phyloP scores from a whole-genome alignment of 1,140 invertebrate genomes.

The Orius insidiosus region DNA sequence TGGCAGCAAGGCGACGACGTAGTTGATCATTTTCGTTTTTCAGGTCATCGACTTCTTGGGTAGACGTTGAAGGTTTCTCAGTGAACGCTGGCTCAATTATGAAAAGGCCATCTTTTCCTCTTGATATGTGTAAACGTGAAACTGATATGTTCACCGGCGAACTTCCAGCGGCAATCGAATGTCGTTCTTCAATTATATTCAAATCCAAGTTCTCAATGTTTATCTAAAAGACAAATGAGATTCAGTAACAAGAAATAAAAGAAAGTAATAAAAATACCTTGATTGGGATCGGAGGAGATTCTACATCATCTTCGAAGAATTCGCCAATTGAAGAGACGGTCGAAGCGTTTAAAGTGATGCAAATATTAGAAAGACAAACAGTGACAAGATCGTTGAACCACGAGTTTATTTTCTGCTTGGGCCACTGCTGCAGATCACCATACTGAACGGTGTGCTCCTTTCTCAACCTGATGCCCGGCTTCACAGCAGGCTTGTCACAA shows the following conservation, averaged over 20 bases:
- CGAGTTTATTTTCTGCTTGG: slow-evolving; percentile 7
- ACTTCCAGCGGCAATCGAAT: slow-evolving; percentile 59
- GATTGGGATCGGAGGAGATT: slow-evolving; percentile 57
- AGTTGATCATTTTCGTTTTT: slow-evolving; percentile 46
- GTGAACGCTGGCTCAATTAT: slow-evolving; percentile 39
- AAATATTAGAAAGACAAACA: slow-evolving; percentile 44
- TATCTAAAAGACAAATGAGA: slow-evolving; percentile 29
- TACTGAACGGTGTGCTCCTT: slow-evolving; percentile 23
- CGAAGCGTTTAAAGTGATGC: slow-evolving; percentile 58
- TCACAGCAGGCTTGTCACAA: slow-evolving; percentile 24
- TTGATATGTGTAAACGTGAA: slow-evolving; percentile 42
- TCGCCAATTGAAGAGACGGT: slow-evolving; percentile 59
- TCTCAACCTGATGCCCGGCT: slow-evolving; percentile 10
- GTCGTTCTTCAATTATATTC: slow-evolving; percentile 60
- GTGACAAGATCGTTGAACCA: slow-evolving; percentile 36
- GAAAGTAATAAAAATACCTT: slow-evolving; percentile 35
- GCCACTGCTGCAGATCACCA: slow-evolving; percentile 23
- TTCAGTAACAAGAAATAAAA: no score
- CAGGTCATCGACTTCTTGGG: slow-evolving; percentile 16
- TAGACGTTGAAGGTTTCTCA: not conserved
- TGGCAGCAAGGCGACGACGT: slow-evolving; percentile 33
- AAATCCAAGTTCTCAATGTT: slow-evolving; percentile 47
- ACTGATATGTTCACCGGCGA: slow-evolving; percentile 62
- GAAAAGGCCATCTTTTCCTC: slow-evolving; percentile 51
- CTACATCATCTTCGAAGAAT: slow-evolving; percentile 70